Evolutionary conservation across 53 echinoderm and acorn worm species (phyloP).

Genomic region (Holothuria leucospilota): DNA sequence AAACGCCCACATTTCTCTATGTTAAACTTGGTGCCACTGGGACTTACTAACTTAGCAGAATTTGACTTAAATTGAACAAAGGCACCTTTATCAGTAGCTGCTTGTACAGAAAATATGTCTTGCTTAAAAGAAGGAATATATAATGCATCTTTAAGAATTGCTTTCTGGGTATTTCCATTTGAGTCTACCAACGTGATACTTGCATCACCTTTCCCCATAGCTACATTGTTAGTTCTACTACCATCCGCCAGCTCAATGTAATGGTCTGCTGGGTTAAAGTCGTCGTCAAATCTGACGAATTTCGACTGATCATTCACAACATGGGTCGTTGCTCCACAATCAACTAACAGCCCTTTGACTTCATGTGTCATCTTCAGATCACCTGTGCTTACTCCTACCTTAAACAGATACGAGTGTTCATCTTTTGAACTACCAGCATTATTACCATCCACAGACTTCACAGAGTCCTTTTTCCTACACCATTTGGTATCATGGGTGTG

Average conservation of each 20-base stretch:
- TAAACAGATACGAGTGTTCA: neutral
- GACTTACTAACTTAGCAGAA: neutral
- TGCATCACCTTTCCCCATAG: conserved; percentile 15
- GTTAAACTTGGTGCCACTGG: conserved; percentile 13
- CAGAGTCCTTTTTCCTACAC: conserved; percentile 8
- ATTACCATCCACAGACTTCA: neutral
- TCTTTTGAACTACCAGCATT: neutral
- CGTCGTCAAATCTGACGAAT: conserved; percentile 29
- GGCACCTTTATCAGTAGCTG: conserved; percentile 42
- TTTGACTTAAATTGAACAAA: conserved; percentile 16
- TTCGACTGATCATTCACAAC: conserved; percentile 32
- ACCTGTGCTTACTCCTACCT: conserved; percentile 12
- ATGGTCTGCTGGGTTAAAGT: conserved; percentile 36
- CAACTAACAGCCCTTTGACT: conserved; percentile 31
- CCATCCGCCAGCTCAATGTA: conserved; percentile 54
- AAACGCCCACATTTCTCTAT: conserved; percentile 42
- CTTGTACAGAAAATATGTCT: conserved; percentile 43
- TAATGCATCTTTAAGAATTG: conserved; percentile 35
- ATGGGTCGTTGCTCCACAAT: conserved; percentile 54
- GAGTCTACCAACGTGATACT: conserved; percentile 13
- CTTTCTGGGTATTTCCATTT: neutral
- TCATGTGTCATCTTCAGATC: neutral
- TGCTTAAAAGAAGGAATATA: conserved; percentile 44
- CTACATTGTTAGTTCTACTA: conserved; percentile 37
- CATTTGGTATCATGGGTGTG: neutral